Evolutionary conservation across 2,113 vertebrate genomes (phyloP).

Genomic region (Thamnophis sirtalis): DNA sequence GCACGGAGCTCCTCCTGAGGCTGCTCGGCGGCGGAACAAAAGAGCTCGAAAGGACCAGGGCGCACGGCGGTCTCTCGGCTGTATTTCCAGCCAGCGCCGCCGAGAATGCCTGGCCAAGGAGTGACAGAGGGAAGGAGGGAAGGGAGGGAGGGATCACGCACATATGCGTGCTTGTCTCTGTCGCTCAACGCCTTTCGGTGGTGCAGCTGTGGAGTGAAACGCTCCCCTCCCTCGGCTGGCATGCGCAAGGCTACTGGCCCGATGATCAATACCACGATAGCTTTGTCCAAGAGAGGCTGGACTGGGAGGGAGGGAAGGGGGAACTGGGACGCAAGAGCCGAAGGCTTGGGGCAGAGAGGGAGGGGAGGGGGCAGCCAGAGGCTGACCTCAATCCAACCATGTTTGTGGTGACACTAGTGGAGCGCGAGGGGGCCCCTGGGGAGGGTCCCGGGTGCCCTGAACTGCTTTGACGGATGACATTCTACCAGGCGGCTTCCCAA

Average conservation of each 20-base stretch:
- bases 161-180: background rate
- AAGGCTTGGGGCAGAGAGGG: background rate
- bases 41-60: background rate
- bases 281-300: background rate
- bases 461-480: background rate
- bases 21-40: background rate
- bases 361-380: background rate
- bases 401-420: background rate
- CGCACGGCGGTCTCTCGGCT: background rate
- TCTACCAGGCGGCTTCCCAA: background rate
- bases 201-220: background rate
- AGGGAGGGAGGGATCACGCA: background rate
- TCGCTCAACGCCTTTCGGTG: background rate
- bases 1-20: background rate
- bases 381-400: background rate
- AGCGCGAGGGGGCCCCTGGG: background rate
- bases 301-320: background rate
- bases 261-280: background rate
- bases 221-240: background rate
- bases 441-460: background rate
- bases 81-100: background rate
- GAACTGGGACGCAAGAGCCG: background rate
- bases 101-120: background rate
- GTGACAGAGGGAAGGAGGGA: background rate
- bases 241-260: constrained; percentile 47